Evolutionary conservation across 1,140 invertebrate genomes (phyloP).

Genomic region (Lineus longissimus): DNA sequence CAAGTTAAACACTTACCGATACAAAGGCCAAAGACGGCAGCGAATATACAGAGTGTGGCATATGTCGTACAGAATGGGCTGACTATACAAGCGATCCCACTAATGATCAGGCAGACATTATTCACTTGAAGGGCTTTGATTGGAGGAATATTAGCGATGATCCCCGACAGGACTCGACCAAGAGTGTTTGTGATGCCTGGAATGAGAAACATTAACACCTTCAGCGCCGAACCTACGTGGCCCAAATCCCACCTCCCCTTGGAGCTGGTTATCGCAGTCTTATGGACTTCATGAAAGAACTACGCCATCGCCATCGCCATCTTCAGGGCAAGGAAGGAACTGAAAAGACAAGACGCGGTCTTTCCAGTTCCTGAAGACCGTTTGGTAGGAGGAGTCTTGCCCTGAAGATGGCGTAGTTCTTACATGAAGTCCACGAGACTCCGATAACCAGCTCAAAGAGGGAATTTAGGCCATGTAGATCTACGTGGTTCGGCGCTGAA

Average conservation of each 20-base stretch:
- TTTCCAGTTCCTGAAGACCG: not conserved
- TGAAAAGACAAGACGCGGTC: too few relatives aligned
- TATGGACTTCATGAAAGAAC: too few relatives aligned
- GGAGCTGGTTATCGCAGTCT: too few relatives aligned
- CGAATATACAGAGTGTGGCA: slow-evolving; percentile 70
- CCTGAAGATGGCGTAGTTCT: too few relatives aligned
- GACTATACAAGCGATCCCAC: slow-evolving; percentile 77
- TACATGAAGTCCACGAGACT: too few relatives aligned
- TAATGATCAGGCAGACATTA: slow-evolving; percentile 86
- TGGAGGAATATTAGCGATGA: slow-evolving; percentile 55
- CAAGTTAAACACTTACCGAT: slow-evolving; percentile 96
- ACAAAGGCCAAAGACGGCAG: slow-evolving; percentile 91
- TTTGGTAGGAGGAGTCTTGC: not conserved
- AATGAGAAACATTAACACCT: slow-evolving; percentile 11
- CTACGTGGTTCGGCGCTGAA: too few relatives aligned
- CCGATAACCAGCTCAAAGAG: too few relatives aligned
- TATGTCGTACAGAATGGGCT: slow-evolving; percentile 83
- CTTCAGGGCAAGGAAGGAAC: not conserved
- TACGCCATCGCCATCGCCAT: too few relatives aligned
- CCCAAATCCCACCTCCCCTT: too few relatives aligned
- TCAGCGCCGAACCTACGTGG: too few relatives aligned
- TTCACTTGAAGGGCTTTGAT: slow-evolving; percentile 89
- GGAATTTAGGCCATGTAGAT: too few relatives aligned
- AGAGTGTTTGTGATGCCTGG: slow-evolving; percentile 56
- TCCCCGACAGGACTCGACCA: slow-evolving; percentile 59